Conservation (phyloP, 2,888 invertebrate genomes). For the Agrotis ipsilon region DNA sequence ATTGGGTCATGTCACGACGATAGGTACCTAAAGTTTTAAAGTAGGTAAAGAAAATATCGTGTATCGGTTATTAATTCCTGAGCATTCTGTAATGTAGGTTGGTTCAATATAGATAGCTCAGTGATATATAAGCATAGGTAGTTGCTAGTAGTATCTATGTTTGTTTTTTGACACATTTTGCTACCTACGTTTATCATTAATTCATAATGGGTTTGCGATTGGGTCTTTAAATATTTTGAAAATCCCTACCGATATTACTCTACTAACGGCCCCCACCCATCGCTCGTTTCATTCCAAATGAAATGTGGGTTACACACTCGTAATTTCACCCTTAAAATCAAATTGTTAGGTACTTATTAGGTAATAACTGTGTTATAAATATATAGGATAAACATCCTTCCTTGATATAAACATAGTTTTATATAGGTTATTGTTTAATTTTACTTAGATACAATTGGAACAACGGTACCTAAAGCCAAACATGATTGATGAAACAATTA, state of each 20-base stretch:
- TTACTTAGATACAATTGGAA: not conserved
- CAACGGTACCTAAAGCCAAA: conserved; percentile 22
- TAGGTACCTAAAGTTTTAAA: conserved; percentile 30
- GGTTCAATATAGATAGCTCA: conserved; percentile 22
- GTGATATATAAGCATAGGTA: not conserved
- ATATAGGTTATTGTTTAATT: conserved; percentile 13
- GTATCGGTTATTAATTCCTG: conserved; percentile 22
- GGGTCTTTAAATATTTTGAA: not conserved
- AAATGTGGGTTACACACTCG: not conserved
- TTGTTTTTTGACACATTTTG: conserved; percentile 11
- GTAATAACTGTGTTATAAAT: not conserved
- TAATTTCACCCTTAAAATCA: not conserved
- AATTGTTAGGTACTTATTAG: not conserved
- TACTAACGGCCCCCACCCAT: not conserved
- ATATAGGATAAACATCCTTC: too few species aligned
- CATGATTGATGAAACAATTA: conserved; percentile 27
- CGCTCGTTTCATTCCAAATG: not conserved
- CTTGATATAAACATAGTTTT: not conserved
- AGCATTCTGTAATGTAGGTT: conserved; percentile 26
- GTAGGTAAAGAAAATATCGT: conserved; percentile 27
- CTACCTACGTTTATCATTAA: too few species aligned
- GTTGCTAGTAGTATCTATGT: not conserved
- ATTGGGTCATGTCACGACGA: conserved; percentile 57
- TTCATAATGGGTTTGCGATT: not conserved
- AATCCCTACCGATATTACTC: not conserved